Conservation (phyloP, 2,797 vertebrate species). For the Artibeus lituratus region DNA sequence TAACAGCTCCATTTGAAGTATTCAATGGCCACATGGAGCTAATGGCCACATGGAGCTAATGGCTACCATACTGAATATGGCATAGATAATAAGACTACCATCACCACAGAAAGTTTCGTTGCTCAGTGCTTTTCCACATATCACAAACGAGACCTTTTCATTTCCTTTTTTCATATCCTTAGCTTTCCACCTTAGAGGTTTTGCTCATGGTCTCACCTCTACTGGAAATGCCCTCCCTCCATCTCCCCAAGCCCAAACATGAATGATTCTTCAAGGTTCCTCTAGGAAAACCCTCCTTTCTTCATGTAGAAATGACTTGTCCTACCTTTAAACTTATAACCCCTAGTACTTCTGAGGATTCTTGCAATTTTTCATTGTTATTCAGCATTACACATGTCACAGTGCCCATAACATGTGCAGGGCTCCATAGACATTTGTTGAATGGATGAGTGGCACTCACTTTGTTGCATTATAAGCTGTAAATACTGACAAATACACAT, state of each 20-base stretch:
- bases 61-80: neutral
- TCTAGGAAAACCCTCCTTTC: neutral
- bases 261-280: neutral
- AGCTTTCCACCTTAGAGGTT: neutral
- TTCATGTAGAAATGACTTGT: neutral
- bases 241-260: neutral
- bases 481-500: neutral
- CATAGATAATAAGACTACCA: neutral
- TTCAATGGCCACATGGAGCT: neutral
- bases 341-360: neutral
- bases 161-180: neutral
- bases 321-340: neutral
- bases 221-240: neutral
- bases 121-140: neutral
- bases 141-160: neutral
- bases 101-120: neutral
- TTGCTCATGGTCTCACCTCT: neutral
- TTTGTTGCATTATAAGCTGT: neutral
- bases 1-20: neutral
- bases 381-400: neutral
- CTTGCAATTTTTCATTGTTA: neutral
- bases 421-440: neutral
- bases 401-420: rapidly evolving
- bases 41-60: neutral
- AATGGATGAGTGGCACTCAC: neutral